Evolutionary conservation across 2,113 vertebrate species (phyloP).

Genomic region (Cephalopterus ornatus): DNA sequence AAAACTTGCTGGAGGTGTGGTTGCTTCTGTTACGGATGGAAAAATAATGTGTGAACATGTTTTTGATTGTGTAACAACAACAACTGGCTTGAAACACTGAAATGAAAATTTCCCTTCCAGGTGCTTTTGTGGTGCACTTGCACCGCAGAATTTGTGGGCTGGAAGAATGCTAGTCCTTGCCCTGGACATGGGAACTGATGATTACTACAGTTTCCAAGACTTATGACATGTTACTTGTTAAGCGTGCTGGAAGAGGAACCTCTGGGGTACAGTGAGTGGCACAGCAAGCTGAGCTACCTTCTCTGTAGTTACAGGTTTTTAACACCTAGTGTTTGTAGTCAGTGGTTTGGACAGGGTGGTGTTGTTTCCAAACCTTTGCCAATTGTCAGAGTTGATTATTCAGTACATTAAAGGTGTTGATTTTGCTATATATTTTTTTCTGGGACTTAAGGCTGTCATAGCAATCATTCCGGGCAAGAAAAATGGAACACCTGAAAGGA

Average conservation of each 20-base stretch:
- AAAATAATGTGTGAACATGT: neutral
- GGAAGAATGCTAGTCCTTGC: neutral
- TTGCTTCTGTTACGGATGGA: neutral
- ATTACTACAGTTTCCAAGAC: constrained; percentile 32
- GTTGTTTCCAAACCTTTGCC: neutral
- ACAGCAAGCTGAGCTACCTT: neutral
- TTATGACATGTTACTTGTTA: neutral
- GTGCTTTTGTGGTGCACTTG: constrained; percentile 4
- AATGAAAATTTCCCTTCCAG: constrained; percentile 33
- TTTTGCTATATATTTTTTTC: neutral
- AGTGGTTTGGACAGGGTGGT: neutral
- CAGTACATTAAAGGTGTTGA: neutral
- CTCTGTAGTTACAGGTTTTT: neutral
- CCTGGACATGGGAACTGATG: constrained; percentile 22
- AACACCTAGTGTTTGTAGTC: neutral
- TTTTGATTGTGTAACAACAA: constrained; percentile 36
- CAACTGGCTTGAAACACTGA: neutral
- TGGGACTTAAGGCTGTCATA: neutral
- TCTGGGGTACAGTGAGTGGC: neutral
- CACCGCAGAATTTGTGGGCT: neutral
- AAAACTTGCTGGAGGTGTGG: neutral
- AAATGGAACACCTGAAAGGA: neutral
- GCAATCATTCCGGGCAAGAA: neutral
- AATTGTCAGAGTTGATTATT: neutral
- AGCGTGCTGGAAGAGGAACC: neutral